Base-by-base conservation (phyloP, 2,797 vertebrate species). In the Manis javanica region DNA sequence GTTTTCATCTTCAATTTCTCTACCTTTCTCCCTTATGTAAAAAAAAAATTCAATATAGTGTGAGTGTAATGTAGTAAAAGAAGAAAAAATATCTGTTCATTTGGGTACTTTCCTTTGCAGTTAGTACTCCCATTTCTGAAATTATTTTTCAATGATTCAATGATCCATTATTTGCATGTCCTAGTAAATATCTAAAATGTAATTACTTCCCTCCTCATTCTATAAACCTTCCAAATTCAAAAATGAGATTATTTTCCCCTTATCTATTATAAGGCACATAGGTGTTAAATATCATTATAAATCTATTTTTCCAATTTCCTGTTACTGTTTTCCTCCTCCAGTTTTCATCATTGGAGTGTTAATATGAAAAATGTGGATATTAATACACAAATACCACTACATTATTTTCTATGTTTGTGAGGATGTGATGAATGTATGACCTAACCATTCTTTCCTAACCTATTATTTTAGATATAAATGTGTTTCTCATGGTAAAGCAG, bases 1-100 rank as follows among this genome's bases (percentile, higher is more conserved):
- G 83, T 86, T 86, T 96, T 93, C 31, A 94, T 89, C 95, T 96
- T 88, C 3, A 86, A 74, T 85, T 94, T 94, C 51, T 95, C 66
- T 77, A n/a, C 7, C 2, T 29, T 49, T 83, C 42, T 68, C 49
- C 39, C 24, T 34, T 79, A 51, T 77, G 57, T 95, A n/a, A 88
- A 91, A 91, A 68, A 26, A 39, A 49, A 81, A 82, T 78, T 78
- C 39, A 81, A 49, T 53, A 34, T 66, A 39, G 8, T 57, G 2
- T 79, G 49, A 88, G 1, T 95, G 5, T 68, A 90, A 66, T 51
- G 34, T 37, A 75, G n/a, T 61, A 11, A 16, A 68, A 64, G 16
- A 46, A 90, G 26, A 92, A 78, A 69, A 77, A 75, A 15, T 29
- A 46, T 16, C 18, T 34, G 2, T 46, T 91, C 15, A 83, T 88